Conservation (phyloP, 2,113 vertebrate species). For the Leucoraja erinaceus region DNA sequence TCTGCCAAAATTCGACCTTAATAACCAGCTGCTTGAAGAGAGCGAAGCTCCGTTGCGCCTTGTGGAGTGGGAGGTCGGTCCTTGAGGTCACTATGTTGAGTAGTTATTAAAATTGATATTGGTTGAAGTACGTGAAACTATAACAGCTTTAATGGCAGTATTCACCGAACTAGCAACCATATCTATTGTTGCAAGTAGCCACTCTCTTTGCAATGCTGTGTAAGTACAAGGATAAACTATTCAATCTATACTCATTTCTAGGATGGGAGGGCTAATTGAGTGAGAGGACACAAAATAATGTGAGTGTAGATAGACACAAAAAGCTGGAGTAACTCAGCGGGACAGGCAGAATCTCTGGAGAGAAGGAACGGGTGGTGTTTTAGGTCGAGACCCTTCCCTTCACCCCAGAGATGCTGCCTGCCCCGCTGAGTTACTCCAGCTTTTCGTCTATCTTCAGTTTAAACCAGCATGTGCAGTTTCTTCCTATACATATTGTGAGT, state of each 20-base stretch:
- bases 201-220: neutral
- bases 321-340: too few species aligned
- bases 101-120: neutral
- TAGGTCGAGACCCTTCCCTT: too few species aligned
- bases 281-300: neutral
- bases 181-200: neutral
- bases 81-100: neutral
- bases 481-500: neutral
- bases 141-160: neutral
- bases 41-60: neutral
- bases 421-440: too few species aligned
- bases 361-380: too few species aligned
- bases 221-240: neutral
- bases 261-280: neutral
- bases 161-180: neutral
- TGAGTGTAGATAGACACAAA: neutral
- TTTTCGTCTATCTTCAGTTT: too few species aligned
- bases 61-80: neutral
- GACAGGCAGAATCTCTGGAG: too few species aligned
- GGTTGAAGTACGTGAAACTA: neutral
- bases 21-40: neutral
- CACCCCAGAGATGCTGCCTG: too few species aligned
- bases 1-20: neutral
- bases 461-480: too few species aligned
- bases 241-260: neutral